Conservation (phyloP, 2,113 vertebrate genomes). For the Crotophaga sulcirostris region DNA sequence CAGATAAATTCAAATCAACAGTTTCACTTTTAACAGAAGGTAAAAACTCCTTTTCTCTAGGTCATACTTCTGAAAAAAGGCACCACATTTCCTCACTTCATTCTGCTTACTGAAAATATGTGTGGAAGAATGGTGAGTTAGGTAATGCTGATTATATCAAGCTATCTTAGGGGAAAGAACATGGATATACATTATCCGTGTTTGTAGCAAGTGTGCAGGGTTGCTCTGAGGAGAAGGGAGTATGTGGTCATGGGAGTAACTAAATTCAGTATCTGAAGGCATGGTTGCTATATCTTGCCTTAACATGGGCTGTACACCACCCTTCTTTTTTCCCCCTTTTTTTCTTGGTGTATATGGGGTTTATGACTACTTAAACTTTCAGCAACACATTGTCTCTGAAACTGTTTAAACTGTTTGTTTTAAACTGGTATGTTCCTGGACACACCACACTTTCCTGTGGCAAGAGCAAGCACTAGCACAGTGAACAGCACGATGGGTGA, state of each 20-base stretch:
- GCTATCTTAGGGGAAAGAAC: background rate
- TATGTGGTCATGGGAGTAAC: accelerated
- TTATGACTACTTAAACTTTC: background rate
- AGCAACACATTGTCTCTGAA: background rate
- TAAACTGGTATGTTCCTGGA: too few relatives aligned
- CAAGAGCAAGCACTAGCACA: background rate
- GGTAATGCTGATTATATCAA: background rate
- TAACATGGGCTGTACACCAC: background rate
- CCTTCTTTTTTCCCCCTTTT: accelerated
- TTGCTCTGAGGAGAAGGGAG: background rate
- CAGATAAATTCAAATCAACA: background rate
- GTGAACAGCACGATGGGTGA: background rate
- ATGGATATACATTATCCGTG: accelerated
- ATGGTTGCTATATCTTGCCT: background rate
- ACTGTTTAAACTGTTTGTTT: background rate
- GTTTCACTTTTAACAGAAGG: background rate
- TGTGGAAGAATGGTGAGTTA: background rate
- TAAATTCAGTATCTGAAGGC: background rate
- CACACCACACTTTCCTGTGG: background rate
- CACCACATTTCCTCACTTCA: background rate
- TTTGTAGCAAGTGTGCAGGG: background rate
- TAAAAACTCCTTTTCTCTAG: background rate
- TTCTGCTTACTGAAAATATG: background rate
- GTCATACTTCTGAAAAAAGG: background rate
- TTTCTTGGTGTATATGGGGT: background rate